phyloP scores from a whole-genome alignment of 2,888 invertebrate species.

The Thecophora atra region DNA sequence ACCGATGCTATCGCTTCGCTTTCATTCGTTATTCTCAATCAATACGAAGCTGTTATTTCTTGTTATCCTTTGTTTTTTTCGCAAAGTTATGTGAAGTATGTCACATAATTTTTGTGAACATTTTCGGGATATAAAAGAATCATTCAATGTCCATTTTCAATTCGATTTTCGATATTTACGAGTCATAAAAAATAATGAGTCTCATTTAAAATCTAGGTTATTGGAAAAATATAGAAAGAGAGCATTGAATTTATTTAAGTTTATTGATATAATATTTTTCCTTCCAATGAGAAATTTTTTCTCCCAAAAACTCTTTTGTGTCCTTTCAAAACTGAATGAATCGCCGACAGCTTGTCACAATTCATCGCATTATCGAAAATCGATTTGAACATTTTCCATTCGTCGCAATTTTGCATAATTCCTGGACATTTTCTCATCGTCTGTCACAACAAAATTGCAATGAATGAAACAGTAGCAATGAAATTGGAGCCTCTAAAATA shows the following conservation, averaged over 20 bases:
- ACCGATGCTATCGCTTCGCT: neutral
- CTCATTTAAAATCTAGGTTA: no score
- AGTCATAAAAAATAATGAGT: neutral
- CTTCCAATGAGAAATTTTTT: no score
- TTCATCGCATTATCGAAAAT: no score
- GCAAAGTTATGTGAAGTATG: constrained; percentile 28
- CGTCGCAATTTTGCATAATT: neutral
- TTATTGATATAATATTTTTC: no score
- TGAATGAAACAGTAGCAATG: neutral
- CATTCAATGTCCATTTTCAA: neutral
- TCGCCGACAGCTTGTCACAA: no score
- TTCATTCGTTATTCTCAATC: neutral
- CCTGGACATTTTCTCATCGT: neutral
- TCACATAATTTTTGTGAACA: constrained; percentile 31
- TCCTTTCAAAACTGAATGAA: no score
- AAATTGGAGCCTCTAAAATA: no score
- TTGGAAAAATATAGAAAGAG: no score
- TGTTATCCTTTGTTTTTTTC: constrained; percentile 4
- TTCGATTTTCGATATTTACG: neutral
- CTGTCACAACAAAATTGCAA: neutral
- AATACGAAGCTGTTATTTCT: neutral
- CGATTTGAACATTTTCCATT: neutral
- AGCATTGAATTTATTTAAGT: no score
- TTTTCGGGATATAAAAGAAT: constrained; percentile 2
- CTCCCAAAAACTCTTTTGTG: no score